Percentiles rank a stretch among this genome's conserved stretches.
Conservation (phyloP, 2,797 vertebrate species). For the Sibirionetta formosa region DNA sequence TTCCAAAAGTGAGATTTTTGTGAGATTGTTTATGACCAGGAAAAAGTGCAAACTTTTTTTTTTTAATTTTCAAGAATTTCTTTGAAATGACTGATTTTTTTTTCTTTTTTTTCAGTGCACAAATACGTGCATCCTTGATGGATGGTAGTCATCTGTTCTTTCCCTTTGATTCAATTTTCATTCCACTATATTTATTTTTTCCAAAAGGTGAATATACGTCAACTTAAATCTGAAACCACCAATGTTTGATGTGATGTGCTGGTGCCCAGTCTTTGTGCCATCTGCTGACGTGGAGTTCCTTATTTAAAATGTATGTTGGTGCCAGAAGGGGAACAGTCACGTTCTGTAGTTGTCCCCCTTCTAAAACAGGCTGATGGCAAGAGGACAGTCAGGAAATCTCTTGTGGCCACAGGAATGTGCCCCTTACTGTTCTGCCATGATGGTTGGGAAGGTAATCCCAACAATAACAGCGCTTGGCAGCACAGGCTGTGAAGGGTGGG, state of each 20-base stretch:
- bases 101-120: conserved; percentile 52
- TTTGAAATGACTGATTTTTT: conserved; percentile 73
- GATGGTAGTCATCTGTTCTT: conserved; percentile 81
- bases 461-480: background rate
- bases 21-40: conserved; percentile 83
- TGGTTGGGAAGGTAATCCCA: background rate
- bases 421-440: background rate
- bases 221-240: conserved; percentile 75
- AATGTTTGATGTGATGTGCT: conserved; percentile 54
- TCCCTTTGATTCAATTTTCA: conserved; percentile 79
- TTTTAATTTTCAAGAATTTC: conserved; percentile 77
- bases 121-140: conserved; percentile 72
- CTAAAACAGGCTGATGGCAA: conserved; percentile 40
- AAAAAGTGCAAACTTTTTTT: conserved; percentile 81
- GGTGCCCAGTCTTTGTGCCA: conserved; percentile 65
- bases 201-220: conserved; percentile 75
- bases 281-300: conserved; percentile 56
- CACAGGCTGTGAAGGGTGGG: background rate
- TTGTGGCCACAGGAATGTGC: conserved; percentile 16
- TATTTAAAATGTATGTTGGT: conserved; percentile 40
- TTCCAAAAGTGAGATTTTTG: conserved; percentile 84
- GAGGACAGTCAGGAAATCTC: background rate
- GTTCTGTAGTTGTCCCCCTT: background rate
- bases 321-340: conserved; percentile 31
- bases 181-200: conserved; percentile 87